Conservation (phyloP, 2,113 vertebrate species). For the Cyanoderma ruficeps region DNA sequence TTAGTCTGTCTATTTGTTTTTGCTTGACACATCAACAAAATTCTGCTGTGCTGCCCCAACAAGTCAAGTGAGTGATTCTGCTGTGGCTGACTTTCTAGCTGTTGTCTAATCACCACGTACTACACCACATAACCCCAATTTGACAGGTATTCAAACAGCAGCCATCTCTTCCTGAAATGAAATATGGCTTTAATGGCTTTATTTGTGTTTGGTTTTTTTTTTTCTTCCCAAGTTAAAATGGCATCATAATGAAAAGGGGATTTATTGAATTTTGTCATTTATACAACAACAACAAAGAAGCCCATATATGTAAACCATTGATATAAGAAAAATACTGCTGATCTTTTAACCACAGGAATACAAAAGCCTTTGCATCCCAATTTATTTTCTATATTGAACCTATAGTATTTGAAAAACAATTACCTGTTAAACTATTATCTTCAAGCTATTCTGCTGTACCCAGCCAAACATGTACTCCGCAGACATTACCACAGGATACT, state of each 20-base stretch:
- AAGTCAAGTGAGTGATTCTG: background rate
- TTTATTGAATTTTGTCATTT: background rate
- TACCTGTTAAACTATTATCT: background rate
- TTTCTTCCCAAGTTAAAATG: background rate
- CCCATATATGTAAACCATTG: background rate
- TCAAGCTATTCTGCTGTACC: background rate
- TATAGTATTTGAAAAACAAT: background rate
- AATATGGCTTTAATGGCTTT: background rate
- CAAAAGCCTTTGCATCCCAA: background rate
- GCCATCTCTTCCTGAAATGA: background rate
- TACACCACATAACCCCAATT: background rate
- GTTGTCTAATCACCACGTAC: background rate
- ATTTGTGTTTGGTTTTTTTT: background rate
- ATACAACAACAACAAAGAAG: background rate
- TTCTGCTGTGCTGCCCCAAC: background rate
- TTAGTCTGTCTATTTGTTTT: conserved; percentile 14
- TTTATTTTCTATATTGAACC: background rate
- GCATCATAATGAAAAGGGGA: background rate
- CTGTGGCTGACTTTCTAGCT: background rate
- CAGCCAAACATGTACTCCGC: background rate
- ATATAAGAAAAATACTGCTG: background rate
- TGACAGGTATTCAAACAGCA: background rate
- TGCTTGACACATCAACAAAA: background rate
- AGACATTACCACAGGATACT: background rate
- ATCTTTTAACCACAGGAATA: background rate